phyloP scores from a whole-genome alignment of 2,888 invertebrate species.

The Mythimna pallens region DNA sequence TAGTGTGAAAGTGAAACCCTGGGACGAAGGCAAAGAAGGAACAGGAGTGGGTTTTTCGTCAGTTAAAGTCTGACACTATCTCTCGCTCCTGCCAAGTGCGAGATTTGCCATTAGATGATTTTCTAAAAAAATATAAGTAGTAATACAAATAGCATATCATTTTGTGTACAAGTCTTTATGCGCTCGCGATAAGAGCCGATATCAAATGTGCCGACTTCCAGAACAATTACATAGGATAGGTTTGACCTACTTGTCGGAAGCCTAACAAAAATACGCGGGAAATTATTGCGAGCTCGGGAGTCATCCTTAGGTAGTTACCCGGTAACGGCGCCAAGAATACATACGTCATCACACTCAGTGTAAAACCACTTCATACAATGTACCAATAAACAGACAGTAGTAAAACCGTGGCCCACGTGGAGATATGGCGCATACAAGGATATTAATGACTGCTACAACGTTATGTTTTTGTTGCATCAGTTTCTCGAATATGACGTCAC shows the following conservation, averaged over 20 bases:
- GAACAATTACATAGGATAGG: background rate
- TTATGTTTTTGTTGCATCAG: conserved; percentile 30
- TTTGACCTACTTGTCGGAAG: background rate
- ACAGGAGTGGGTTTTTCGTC: too few species aligned
- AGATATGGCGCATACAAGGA: too few species aligned
- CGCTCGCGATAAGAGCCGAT: background rate
- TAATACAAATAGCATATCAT: background rate
- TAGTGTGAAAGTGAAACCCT: too few species aligned
- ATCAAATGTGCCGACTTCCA: background rate
- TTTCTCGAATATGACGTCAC: conserved; percentile 17
- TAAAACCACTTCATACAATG: too few species aligned
- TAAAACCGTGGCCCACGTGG: too few species aligned
- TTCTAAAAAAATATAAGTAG: background rate
- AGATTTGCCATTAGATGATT: too few species aligned
- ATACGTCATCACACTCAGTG: too few species aligned
- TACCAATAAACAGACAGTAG: too few species aligned
- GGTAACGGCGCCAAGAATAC: background rate
- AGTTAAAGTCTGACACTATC: too few species aligned
- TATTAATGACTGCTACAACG: too few species aligned
- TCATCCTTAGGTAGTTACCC: background rate
- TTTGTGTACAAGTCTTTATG: background rate
- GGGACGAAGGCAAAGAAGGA: too few species aligned
- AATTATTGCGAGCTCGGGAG: background rate
- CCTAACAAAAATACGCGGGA: background rate
- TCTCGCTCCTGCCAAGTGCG: too few species aligned